A percentile compares a stretch with the other conserved stretches of the same genome.
These are phyloP conservation scores for Mythimna loreyi DNA, from an alignment of 2,888 invertebrate genomes.

Conservation along the genomic window DNA sequence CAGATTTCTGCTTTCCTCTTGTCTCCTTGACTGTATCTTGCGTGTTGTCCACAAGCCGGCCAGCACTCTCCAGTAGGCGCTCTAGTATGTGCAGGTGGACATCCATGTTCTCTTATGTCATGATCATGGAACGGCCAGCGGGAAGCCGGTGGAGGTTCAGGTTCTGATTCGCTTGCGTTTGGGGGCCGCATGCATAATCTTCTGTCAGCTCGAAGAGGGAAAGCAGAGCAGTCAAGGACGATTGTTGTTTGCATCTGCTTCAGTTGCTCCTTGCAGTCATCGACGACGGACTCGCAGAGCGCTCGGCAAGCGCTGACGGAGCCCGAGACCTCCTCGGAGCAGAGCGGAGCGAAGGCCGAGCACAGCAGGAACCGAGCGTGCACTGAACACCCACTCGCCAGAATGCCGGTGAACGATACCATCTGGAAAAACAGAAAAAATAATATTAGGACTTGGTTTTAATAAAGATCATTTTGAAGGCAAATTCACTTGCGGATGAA, in stretches of 20 bases:
- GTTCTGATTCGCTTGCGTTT: constrained; percentile 83
- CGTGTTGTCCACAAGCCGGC: constrained; percentile 93
- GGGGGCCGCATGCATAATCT: constrained; percentile 95
- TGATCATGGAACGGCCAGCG: constrained; percentile 85
- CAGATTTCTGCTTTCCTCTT: constrained; percentile 94
- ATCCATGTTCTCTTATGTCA: constrained; percentile 83
- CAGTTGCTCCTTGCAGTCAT: constrained; percentile 93
- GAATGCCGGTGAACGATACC: constrained; percentile 92
- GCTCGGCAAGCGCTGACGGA: constrained; percentile 96
- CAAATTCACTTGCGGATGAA: neutral
- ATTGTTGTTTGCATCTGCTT: constrained; percentile 94
- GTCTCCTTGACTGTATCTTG: constrained; percentile 92
- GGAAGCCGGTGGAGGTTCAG: constrained; percentile 83
- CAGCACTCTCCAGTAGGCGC: constrained; percentile 91
- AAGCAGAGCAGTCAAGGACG: constrained; percentile 93
- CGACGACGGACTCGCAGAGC: constrained; percentile 95
- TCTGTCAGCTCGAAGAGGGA: constrained; percentile 93
- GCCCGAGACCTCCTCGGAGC: constrained; percentile 96
- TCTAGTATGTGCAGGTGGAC: constrained; percentile 91
- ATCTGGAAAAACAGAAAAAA: constrained; percentile 91
- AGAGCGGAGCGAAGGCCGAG: constrained; percentile 97
- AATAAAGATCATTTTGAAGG: neutral
- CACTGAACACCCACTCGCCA: constrained; percentile 95
- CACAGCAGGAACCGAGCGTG: constrained; percentile 97
- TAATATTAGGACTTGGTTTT: constrained; percentile 17